A percentile compares a stretch with the other conserved stretches of the same genome.
phyloP scores from a whole-genome alignment of 2,797 vertebrate species.

The Acipenser ruthenus region DNA sequence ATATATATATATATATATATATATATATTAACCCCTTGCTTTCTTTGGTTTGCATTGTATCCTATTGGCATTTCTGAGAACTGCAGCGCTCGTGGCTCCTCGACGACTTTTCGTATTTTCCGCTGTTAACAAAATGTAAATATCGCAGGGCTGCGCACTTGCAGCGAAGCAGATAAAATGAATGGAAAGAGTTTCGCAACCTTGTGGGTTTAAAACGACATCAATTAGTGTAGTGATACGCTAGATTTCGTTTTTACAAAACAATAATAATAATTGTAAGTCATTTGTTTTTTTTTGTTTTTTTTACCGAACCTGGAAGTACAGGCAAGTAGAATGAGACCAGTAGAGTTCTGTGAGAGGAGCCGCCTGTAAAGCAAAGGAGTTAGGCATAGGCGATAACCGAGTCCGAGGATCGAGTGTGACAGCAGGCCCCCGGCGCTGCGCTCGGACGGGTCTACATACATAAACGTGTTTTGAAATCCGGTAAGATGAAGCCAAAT shows the following conservation, averaged over 20 bases:
- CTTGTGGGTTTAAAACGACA: no score
- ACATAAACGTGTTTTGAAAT: not conserved
- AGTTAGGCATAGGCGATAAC: constrained; percentile 5
- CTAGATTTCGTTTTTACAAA: no score
- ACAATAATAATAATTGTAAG: no score
- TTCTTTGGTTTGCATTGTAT: no score
- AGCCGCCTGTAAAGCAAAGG: constrained; percentile 2
- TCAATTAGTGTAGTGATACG: no score
- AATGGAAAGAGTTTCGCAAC: not conserved
- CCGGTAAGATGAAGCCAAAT: constrained; percentile 8
- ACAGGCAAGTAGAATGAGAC: not conserved
- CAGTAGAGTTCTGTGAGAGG: not conserved
- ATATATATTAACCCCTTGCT: no score
- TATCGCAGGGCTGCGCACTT: not conserved
- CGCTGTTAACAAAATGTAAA: not conserved
- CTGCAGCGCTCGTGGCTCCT: not conserved
- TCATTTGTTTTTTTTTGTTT: no score
- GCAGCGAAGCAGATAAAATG: not conserved
- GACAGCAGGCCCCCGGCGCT: constrained; percentile 9
- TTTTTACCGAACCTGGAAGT: no score
- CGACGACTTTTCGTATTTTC: not conserved
- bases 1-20: no score
- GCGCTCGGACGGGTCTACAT: not conserved
- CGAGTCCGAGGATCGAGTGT: constrained; percentile 14
- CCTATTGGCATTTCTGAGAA: no score